Evolutionary conservation across 2,797 vertebrate species (phyloP).

Genomic region (Pipistrellus kuhlii): DNA sequence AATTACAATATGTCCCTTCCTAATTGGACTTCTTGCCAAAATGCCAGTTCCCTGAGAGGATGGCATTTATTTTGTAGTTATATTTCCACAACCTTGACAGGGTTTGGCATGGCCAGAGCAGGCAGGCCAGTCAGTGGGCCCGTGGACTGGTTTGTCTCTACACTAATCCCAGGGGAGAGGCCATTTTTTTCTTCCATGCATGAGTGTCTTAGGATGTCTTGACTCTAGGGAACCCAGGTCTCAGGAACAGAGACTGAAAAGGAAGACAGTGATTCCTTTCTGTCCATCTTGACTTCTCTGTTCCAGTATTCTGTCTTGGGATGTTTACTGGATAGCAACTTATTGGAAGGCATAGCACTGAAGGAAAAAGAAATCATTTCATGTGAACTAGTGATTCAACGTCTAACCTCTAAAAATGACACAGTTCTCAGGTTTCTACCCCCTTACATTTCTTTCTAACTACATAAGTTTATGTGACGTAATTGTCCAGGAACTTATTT

Average conservation of each 20-base stretch:
- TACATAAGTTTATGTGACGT: background rate
- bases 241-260: background rate
- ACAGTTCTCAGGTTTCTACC: background rate
- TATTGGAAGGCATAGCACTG: background rate
- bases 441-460: background rate
- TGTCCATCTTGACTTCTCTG: background rate
- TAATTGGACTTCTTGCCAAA: background rate
- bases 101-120: background rate
- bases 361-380: background rate
- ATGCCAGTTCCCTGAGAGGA: background rate
- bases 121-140: background rate
- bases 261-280: background rate
- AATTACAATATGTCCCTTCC: background rate
- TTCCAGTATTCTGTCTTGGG: background rate
- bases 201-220: background rate
- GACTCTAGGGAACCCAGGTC: no score
- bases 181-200: background rate
- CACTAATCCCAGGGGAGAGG: background rate
- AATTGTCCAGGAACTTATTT: background rate
- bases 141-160: rapidly evolving
- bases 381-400: background rate
- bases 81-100: background rate
- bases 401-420: background rate
- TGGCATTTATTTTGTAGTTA: background rate
- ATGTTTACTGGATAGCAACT: background rate